Evolutionary conservation across 2,888 invertebrate species (phyloP).

Genomic region (Epicampocera succincta): DNA sequence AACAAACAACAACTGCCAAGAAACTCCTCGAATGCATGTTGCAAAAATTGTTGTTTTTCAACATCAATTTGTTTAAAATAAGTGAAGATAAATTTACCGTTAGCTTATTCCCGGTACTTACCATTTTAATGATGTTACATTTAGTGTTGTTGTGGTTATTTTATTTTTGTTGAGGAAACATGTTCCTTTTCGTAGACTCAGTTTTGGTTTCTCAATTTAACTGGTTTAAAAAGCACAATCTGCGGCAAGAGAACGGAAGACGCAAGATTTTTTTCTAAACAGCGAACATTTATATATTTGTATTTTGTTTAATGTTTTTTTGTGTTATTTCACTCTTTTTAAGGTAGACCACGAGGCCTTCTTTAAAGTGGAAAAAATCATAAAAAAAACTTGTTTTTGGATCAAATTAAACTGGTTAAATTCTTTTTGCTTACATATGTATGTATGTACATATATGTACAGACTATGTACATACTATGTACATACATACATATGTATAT

Average conservation of each 20-base stretch:
- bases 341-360: conserved; percentile 67
- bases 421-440: conserved; percentile 54
- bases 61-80: conserved; percentile 29
- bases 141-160: conserved; percentile 19
- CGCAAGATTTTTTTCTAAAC: conserved; percentile 14
- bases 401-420: conserved; percentile 66
- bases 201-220: conserved; percentile 41
- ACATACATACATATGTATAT: too few relatives aligned
- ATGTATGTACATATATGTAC: too few relatives aligned
- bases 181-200: conserved; percentile 55
- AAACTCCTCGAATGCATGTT: conserved; percentile 21
- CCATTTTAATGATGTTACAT: conserved; percentile 59
- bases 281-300: background rate
- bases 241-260: conserved; percentile 13
- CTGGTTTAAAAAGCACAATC: conserved; percentile 51
- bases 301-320: conserved; percentile 32
- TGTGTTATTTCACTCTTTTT: conserved; percentile 26
- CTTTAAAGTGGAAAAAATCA: conserved; percentile 54
- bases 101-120: conserved; percentile 66
- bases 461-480: too few relatives aligned
- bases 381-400: conserved; percentile 65
- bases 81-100: conserved; percentile 60
- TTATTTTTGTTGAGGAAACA: conserved; percentile 57
- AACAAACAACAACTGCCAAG: conserved; percentile 24
- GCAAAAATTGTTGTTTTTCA: conserved; percentile 11